Base-by-base conservation (phyloP, 2,797 vertebrate genomes). In the Orestias chungarensis region DNA sequence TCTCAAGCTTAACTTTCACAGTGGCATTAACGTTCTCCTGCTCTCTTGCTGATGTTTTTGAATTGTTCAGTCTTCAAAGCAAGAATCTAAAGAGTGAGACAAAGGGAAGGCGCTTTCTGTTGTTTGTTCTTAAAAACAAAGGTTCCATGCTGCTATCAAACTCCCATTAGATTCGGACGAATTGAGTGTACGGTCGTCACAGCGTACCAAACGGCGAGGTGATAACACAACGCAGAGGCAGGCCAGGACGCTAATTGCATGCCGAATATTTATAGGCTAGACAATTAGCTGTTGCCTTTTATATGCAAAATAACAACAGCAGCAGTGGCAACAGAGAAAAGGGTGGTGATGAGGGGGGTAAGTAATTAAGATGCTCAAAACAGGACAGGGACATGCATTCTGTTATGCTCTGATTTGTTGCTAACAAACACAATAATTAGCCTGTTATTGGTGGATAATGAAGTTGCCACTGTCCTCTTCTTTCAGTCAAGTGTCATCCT, bases 351-450 rank as follows among this genome's bases (percentile, higher is more conserved):
- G 82, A 50, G 81, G 71, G 38, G 93, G 95, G 76, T 96, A 96
- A 98, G 96, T 97, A 99, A 99, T 98, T 98, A 99, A 98, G 97
- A 98, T 97, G 96, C 96, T 96, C 95, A 96, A 97, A 98, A 97
- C 95, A 98, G 96, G 96, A 97, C 96, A 96, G 96, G 95, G 96
- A 96, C 97, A 97, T 97, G 96, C 96, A 97, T 97, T 96, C 97
- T 99, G 97, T 97, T 97, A 97, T 98, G 96, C 96, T 96, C 95
- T 95, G 97, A 99, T 98, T 98, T 97, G 96, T 96, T 95, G 95
- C 96, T 97, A 96, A 98, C 97, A 99, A 99, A 98, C 96, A 98
- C 95, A 98, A 98, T 98, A 98, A 99, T 99, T 99, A 99, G 96
- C 95, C 96, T 97, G 97, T 97, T 97, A 98, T 97, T 99, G 97